A percentile compares a stretch with the other conserved stretches of the same genome.
Evolutionary conservation across 2,797 vertebrate species (phyloP).

Genomic region (Echiichthys vipera): DNA sequence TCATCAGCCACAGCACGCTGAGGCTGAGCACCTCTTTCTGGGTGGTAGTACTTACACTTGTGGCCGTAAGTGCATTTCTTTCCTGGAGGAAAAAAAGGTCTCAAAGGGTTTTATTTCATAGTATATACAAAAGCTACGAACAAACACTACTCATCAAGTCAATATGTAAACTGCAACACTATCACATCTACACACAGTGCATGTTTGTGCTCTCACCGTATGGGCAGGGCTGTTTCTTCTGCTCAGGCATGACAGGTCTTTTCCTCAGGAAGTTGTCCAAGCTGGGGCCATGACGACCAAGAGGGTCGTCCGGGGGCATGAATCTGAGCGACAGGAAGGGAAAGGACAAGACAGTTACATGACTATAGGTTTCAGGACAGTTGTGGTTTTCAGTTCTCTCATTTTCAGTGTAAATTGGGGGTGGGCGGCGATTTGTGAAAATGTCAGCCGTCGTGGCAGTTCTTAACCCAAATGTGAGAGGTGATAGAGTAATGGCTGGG

Average conservation of each 20-base stretch:
- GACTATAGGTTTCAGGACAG: background rate
- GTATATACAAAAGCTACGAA: background rate
- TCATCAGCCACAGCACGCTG: slow-evolving; percentile 97
- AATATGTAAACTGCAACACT: background rate
- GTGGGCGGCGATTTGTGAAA: too few species aligned
- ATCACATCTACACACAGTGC: too few species aligned
- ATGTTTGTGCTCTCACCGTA: slow-evolving; percentile 84
- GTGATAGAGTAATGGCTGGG: background rate
- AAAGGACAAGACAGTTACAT: background rate
- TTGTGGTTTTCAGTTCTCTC: background rate
- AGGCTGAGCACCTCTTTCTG: slow-evolving; percentile 94
- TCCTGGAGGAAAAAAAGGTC: slow-evolving; percentile 79
- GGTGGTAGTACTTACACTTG: slow-evolving; percentile 99
- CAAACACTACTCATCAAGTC: background rate
- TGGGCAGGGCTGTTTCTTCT: slow-evolving; percentile 95
- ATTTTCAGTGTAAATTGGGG: background rate
- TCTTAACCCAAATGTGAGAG: background rate
- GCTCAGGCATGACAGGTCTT: slow-evolving; percentile 91
- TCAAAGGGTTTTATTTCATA: background rate
- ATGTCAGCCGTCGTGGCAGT: background rate
- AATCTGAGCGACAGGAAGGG: slow-evolving; percentile 79
- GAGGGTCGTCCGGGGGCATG: slow-evolving; percentile 95
- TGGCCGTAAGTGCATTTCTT: slow-evolving; percentile 99
- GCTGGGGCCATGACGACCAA: slow-evolving; percentile 93
- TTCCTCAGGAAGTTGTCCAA: slow-evolving; percentile 95